phyloP scores from a whole-genome alignment of 2,113 vertebrate genomes.

The Meleagris gallopavo region DNA sequence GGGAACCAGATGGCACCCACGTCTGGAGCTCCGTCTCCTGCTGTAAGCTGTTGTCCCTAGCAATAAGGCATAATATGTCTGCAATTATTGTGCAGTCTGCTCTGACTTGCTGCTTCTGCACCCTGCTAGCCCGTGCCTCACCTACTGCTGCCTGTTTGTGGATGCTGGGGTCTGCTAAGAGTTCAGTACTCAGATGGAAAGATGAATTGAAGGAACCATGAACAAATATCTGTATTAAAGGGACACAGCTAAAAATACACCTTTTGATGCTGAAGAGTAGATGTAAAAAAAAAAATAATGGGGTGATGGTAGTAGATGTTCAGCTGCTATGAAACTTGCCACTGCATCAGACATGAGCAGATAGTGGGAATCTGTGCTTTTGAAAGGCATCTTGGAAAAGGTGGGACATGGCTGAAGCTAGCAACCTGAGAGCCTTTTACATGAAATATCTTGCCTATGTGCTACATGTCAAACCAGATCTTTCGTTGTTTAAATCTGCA shows the following conservation, averaged over 20 bases:
- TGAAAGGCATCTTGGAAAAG: background rate
- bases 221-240: background rate
- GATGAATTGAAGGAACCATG: background rate
- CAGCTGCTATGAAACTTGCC: background rate
- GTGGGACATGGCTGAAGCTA: background rate
- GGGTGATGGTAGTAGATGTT: background rate
- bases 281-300: background rate
- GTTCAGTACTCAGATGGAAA: background rate
- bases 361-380: background rate
- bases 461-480: background rate
- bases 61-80: constrained; percentile 57
- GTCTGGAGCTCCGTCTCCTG: constrained; percentile 58
- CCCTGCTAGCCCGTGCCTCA: background rate
- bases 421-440: background rate
- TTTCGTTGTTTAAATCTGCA: background rate
- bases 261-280: background rate
- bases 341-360: background rate
- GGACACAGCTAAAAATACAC: background rate
- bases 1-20: constrained; percentile 63
- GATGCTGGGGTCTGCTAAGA: background rate
- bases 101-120: constrained; percentile 46
- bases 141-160: background rate
- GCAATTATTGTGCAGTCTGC: constrained; percentile 42
- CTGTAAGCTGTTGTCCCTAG: constrained; percentile 61
- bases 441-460: background rate